These are phyloP conservation scores for Petaurus breviceps DNA, from an alignment of 2,113 vertebrate species.

Conservation along the genomic window DNA sequence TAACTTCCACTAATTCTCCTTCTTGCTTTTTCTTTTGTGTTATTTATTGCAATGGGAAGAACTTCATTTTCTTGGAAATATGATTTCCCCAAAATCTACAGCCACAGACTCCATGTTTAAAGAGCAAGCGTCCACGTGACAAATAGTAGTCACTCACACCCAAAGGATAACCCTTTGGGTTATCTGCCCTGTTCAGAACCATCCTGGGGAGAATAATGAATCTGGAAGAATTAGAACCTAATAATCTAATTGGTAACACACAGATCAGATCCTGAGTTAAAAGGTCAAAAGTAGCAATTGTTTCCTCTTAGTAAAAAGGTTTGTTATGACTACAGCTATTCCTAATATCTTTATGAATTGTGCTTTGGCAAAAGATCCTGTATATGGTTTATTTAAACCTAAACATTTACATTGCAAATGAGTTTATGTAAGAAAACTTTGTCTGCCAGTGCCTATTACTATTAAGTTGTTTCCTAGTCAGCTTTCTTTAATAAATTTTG, in stretches of 20 bases:
- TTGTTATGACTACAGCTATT: slow-evolving; percentile 1
- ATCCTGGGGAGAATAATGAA: background rate
- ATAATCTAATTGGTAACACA: background rate
- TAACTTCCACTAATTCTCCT: background rate
- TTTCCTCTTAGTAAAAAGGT: slow-evolving; percentile 43
- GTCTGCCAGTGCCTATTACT: background rate
- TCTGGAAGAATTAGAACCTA: background rate
- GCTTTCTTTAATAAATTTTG: slow-evolving; percentile 35
- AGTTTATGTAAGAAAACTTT: slow-evolving; percentile 20
- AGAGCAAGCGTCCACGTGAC: background rate
- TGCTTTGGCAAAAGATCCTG: slow-evolving; percentile 23
- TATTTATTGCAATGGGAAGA: background rate
- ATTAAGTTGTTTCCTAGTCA: background rate
- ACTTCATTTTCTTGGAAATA: background rate
- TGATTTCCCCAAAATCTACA: background rate
- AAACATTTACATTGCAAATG: slow-evolving; percentile 24
- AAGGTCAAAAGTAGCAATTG: background rate
- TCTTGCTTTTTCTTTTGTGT: background rate
- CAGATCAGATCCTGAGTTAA: background rate
- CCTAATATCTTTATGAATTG: slow-evolving; percentile 41
- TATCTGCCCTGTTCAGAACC: no score
- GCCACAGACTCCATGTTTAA: background rate
- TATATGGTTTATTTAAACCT: slow-evolving; percentile 11
- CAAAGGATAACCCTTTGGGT: background rate
- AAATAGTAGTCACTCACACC: background rate